Percentiles rank a stretch among this genome's conserved stretches.
Conservation (phyloP, 2,797 vertebrate genomes). For the Labroides dimidiatus region DNA sequence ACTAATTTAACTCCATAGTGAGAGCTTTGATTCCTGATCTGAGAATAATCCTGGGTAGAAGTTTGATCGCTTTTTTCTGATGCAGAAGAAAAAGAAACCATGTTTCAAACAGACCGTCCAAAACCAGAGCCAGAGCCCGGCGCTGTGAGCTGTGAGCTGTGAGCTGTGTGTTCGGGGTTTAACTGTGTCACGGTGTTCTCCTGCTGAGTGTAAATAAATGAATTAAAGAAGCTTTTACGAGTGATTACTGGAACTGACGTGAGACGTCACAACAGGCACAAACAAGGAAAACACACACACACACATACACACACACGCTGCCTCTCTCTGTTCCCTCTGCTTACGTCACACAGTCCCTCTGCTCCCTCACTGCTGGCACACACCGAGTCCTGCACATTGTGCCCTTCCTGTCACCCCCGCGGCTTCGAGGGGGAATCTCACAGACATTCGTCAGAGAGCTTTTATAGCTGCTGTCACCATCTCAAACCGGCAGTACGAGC, state of each 20-base stretch:
- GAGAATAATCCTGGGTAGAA: too few species aligned
- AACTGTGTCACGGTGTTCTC: neutral
- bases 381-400: constrained; percentile 9
- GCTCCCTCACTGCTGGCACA: constrained; percentile 30
- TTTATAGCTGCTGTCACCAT: constrained; percentile 60
- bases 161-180: neutral
- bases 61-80: too few species aligned
- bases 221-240: neutral
- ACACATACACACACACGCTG: constrained; percentile 14
- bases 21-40: too few species aligned
- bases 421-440: constrained; percentile 58
- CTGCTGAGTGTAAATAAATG: too few species aligned
- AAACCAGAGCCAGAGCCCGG: too few species aligned
- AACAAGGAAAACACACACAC: too few species aligned
- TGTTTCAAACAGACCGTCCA: neutral
- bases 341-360: constrained; percentile 59
- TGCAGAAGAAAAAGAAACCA: too few species aligned
- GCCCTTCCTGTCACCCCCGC: constrained; percentile 61
- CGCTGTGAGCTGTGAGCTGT: neutral
- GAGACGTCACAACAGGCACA: constrained; percentile 35
- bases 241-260: constrained; percentile 64
- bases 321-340: constrained; percentile 27
- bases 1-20: too few species aligned
- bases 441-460: constrained; percentile 57
- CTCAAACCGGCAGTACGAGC: constrained; percentile 20